A percentile compares a stretch with the other conserved stretches of the same genome.
Evolutionary conservation across 2,888 invertebrate species (phyloP).

Genomic region (Nemotelus pantherinus): DNA sequence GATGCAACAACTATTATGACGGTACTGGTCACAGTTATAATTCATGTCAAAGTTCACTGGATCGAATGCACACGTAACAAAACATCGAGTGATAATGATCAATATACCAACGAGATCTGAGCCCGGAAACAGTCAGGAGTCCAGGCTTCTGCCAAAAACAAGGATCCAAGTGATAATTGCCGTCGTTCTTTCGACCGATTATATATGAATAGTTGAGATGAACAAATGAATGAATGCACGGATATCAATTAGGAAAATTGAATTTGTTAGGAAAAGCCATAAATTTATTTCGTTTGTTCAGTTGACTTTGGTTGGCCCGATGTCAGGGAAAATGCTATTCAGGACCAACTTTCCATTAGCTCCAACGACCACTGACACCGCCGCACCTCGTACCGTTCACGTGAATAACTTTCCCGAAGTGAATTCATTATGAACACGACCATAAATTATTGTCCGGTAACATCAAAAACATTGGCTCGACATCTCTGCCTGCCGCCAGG

Average conservation of each 20-base stretch:
- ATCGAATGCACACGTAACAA: too few relatives aligned
- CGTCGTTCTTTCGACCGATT: not conserved
- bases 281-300: constrained; percentile 11
- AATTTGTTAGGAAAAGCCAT: constrained; percentile 26
- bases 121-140: too few relatives aligned
- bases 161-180: constrained; percentile 9
- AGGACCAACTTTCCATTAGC: constrained; percentile 20
- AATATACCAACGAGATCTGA: too few relatives aligned
- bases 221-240: constrained; percentile 21
- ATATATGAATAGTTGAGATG: constrained; percentile 18
- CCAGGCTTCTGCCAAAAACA: too few relatives aligned
- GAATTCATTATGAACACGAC: constrained; percentile 35
- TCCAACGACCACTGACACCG: not conserved
- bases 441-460: constrained; percentile 24
- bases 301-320: not conserved
- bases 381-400: not conserved
- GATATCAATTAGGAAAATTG: constrained; percentile 36
- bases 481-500: not conserved
- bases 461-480: constrained; percentile 24
- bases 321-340: not conserved
- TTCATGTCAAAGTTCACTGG: too few relatives aligned
- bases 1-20: too few relatives aligned
- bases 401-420: not conserved
- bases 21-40: too few relatives aligned
- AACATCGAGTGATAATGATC: too few relatives aligned